A percentile compares a stretch with the other conserved stretches of the same genome.
Conservation (phyloP, 2,888 invertebrate species). For the Epicampocera succincta region DNA sequence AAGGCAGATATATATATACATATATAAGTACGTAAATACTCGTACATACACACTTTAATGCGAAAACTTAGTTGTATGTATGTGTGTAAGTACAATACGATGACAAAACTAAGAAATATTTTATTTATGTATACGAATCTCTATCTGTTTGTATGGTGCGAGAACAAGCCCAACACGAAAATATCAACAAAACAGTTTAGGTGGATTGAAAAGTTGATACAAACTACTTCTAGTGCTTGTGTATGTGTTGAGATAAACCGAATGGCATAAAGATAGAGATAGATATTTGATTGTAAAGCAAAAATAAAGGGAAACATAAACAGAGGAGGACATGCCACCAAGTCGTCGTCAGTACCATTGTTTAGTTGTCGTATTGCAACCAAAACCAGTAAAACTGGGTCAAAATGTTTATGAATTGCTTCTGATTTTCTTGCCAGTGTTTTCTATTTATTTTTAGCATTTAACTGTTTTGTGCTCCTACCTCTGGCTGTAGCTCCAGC, state of each 20-base stretch:
- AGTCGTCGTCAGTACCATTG: not conserved
- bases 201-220: constrained; percentile 33
- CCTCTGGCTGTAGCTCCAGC: constrained; percentile 23
- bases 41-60: constrained; percentile 8
- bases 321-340: constrained; percentile 52
- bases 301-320: constrained; percentile 36
- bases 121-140: constrained; percentile 24
- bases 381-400: constrained; percentile 67
- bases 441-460: constrained; percentile 15
- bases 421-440: constrained; percentile 48
- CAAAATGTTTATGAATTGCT: constrained; percentile 71
- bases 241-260: constrained; percentile 19
- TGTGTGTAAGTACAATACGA: constrained; percentile 21
- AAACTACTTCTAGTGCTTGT: constrained; percentile 27
- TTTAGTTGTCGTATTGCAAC: constrained; percentile 8
- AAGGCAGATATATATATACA: not conserved
- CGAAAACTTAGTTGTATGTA: constrained; percentile 9
- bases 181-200: constrained; percentile 27
- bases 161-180: constrained; percentile 16
- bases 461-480: constrained; percentile 1
- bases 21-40: not conserved
- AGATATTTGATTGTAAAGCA: constrained; percentile 12
- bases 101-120: constrained; percentile 49
- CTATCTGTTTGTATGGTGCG: constrained; percentile 12
- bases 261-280: constrained; percentile 28